Evolutionary conservation across 1,140 invertebrate genomes (phyloP).

Genomic region (Drosophila setifemur): DNA sequence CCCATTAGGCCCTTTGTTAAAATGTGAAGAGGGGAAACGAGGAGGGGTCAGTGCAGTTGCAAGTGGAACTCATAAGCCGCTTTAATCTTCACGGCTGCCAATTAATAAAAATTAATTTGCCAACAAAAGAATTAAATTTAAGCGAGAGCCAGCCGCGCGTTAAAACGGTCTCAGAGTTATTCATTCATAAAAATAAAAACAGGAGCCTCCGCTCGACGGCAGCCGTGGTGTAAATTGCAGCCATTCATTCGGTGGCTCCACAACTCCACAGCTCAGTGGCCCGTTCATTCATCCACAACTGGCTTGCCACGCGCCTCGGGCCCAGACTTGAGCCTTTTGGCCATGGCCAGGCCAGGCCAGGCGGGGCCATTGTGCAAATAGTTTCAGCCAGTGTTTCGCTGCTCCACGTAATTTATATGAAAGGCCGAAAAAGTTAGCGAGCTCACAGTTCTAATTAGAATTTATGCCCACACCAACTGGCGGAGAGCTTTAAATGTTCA

Average conservation of each 20-base stretch:
- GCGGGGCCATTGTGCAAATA: constrained; percentile 42
- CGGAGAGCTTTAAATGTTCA: constrained; percentile 28
- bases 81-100: constrained; percentile 38
- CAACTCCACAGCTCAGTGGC: constrained; percentile 10
- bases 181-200: constrained; percentile 65
- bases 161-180: constrained; percentile 63
- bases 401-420: constrained; percentile 52
- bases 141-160: constrained; percentile 39
- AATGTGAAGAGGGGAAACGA: not conserved
- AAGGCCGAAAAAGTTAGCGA: constrained; percentile 34
- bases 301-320: constrained; percentile 38
- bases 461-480: constrained; percentile 59
- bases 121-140: constrained; percentile 53
- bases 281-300: constrained; percentile 56
- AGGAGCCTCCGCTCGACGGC: constrained; percentile 20
- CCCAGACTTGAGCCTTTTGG: constrained; percentile 12
- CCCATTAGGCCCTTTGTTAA: too few species aligned
- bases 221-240: constrained; percentile 68
- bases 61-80: constrained; percentile 17
- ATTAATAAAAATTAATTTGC: constrained; percentile 69
- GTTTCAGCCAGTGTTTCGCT: constrained; percentile 34
- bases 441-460: constrained; percentile 58
- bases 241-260: constrained; percentile 64
- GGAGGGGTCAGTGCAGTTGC: constrained; percentile 17
- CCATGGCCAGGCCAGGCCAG: constrained; percentile 11